Percentiles rank a stretch among this genome's conserved stretches.
Conservation (phyloP, 2,888 invertebrate species). For the Entomobrya proxima region DNA sequence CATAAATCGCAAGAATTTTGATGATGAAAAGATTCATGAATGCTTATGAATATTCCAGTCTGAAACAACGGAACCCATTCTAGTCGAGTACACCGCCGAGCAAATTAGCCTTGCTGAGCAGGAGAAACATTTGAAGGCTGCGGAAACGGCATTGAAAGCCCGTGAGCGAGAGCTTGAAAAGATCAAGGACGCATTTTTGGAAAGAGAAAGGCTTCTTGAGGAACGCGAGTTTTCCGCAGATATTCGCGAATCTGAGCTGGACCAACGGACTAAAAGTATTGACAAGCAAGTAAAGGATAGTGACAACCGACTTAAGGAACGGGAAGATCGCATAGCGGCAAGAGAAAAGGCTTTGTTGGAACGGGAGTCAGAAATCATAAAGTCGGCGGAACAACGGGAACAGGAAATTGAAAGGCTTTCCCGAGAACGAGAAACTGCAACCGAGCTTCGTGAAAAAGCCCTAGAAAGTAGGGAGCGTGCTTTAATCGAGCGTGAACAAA, state of each 20-base stretch:
- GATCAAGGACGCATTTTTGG: conserved; percentile 1
- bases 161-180: conserved; percentile 48
- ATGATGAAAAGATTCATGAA: neutral
- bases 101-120: neutral
- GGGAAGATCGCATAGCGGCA: conserved; percentile 41
- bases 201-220: conserved; percentile 42
- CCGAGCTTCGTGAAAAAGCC: conserved; percentile 29
- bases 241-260: conserved; percentile 44
- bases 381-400: conserved; percentile 55
- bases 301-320: conserved; percentile 54
- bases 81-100: neutral
- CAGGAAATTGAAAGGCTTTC: conserved; percentile 53
- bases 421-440: conserved; percentile 39
- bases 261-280: conserved; percentile 34
- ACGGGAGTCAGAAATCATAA: conserved; percentile 56
- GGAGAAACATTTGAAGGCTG: neutral
- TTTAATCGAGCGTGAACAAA: conserved; percentile 42
- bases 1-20: neutral
- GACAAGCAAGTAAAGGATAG: conserved; percentile 54
- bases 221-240: conserved; percentile 51
- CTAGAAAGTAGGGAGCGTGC: conserved; percentile 50
- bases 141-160: conserved; percentile 27
- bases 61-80: conserved; percentile 42
- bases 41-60: neutral
- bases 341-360: conserved; percentile 40